Base-by-base conservation (phyloP, 2,113 vertebrate genomes). In the Saccopteryx bilineata region DNA sequence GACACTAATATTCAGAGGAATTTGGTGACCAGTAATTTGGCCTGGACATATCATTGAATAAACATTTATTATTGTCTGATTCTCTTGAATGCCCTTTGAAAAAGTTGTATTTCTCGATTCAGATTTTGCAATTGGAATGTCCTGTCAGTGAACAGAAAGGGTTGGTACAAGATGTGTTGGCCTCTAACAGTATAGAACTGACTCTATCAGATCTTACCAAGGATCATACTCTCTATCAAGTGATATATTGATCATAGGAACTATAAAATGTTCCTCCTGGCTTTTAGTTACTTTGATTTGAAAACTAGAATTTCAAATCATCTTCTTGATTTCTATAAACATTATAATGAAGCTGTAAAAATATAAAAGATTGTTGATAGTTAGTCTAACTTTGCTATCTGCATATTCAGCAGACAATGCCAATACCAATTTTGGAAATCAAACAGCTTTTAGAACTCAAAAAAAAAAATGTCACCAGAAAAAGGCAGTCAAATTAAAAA, bases 371-470 rank as follows among this genome's bases (percentile, higher is more conserved):
- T 93, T 90, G 63, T 87, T 89, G 83, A 66, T 96, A 58, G 65
- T 76, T 87, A 80, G 83, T 91, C 83, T 90, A 97, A 86, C 90
- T 93, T 87, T 97, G 74, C 69, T 87, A 74, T 96, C 92, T 97
- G 71, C 93, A 87, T 93, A 93, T 92, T 93, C 75, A 72, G 48
- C 78, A 91, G 90, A 90, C 39, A 90, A 69, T 61, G 52, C 87
- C 89, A 96, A 93, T 93, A 84, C 91, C 96, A 91, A 93, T 89
- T 93, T 96, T 96, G 69, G 80, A 93, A 96, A 95, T 92, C 80
- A 97, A 90, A 93, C 79, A 83, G 68, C 48, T 87, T 95, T 95
- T 91, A 94, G 74, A 91, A 93, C 9, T 65, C 80, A 95, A 91
- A 94, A 94, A 39, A 39, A 84, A 94, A 96, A 96, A 83, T 96